Evolutionary conservation across 2,797 vertebrate species (phyloP), one percentile per base, ranked within the genome.

Genomic region (Acanthiza pusilla): DNA sequence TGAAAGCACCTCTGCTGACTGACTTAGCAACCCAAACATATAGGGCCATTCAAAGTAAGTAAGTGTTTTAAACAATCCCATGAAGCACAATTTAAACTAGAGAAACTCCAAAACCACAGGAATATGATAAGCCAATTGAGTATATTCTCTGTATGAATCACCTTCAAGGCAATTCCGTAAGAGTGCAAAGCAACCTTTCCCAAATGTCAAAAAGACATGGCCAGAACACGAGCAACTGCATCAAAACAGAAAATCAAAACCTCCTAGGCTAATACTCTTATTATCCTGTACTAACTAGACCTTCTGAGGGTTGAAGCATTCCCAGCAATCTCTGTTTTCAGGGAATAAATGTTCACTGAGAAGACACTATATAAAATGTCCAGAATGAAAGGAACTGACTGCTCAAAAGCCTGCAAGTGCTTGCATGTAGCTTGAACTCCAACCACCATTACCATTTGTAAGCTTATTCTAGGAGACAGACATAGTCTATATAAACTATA

Each of bases 371-470:
- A 40, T 27, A 38, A 27, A 57, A 23, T 6, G 19, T 58, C 38
- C 65, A 58, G 21, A 79, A 73, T 12, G 10, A 4, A 80, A 88
- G 71, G 40, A 81, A 60, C 9, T 45, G n/a, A 57, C 26, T 67
- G 21, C 54, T 80, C 27, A 80, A 80, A 91, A 85, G 22, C 54
- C 47, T 48, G 48, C 21, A 67, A 76, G 17, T 17, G 11, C 18
- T 34, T 60, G 50, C 21, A 25, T 3, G 29, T 2, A 48, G 23
- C 26, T 50, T 63, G 27, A 88, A 18, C 30, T 53, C n/a, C 42
- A 78, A 32, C 30, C 8, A 38, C 18, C 45, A 55, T 3, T 38
- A 36, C 16, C 43, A 66, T 30, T 65, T 0, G 0, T 11, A 54
- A 62, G 13, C 23, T 70, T 74, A 65, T 38, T 82, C 85, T 65